These are phyloP conservation scores for Trichosurus vulpecula DNA, from an alignment of 2,797 vertebrate species.

Conservation along the genomic window DNA sequence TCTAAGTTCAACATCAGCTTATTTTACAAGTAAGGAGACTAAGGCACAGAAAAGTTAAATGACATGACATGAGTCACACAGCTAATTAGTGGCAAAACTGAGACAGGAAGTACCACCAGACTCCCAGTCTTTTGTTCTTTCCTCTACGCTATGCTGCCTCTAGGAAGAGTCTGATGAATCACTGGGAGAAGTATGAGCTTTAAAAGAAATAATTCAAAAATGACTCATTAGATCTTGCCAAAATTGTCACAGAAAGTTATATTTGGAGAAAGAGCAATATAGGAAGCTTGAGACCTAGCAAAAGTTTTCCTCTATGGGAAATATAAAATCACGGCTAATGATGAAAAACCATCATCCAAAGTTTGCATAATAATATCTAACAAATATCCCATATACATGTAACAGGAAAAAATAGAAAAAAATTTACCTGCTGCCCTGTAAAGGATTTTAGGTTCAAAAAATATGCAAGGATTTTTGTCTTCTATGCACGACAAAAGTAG, in stretches of 20 bases:
- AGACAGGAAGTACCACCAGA: background rate
- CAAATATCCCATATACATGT: conserved; percentile 39
- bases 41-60: background rate
- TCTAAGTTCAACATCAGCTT: background rate
- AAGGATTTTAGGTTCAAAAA: conserved; percentile 99
- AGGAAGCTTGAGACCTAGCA: conserved; percentile 30
- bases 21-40: background rate
- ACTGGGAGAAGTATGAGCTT: background rate
- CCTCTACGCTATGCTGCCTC: background rate
- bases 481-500: conserved; percentile 95
- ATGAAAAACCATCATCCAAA: conserved; percentile 1
- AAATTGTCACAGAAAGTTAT: conserved; percentile 8
- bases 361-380: conserved; percentile 23
- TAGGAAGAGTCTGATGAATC: background rate
- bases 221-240: background rate
- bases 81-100: background rate
- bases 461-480: conserved; percentile 97
- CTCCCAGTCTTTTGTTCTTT: background rate
- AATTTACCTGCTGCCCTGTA: conserved; percentile 96
- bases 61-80: background rate
- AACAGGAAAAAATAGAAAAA: conserved; percentile 58
- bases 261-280: conserved; percentile 39
- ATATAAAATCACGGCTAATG: conserved; percentile 38
- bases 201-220: conserved; percentile 28
- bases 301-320: background rate